Conservation (phyloP, 2,888 invertebrate species). For the Drosophila paranaensis region DNA sequence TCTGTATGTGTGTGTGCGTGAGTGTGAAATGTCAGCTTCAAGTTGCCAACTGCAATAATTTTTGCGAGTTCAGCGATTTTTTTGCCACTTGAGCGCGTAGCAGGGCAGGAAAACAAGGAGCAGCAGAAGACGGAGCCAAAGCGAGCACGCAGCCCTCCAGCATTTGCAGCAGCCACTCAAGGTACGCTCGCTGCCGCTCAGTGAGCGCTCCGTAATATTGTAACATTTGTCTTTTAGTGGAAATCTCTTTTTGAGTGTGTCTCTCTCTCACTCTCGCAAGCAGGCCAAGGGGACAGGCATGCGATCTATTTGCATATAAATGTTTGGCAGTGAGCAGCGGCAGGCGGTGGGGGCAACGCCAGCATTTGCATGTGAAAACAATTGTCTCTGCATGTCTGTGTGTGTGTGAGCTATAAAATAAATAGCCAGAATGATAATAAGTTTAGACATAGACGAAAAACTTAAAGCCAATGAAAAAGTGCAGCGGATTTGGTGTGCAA, state of each 20-base stretch:
- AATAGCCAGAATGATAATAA: constrained; percentile 76
- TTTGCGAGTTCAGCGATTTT: constrained; percentile 79
- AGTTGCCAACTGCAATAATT: constrained; percentile 78
- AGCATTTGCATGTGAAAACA: constrained; percentile 75
- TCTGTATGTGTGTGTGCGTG: constrained; percentile 32
- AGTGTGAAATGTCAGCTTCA: constrained; percentile 70
- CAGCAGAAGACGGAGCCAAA: constrained; percentile 15
- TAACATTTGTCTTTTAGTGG: constrained; percentile 78
- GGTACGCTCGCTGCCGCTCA: constrained; percentile 50
- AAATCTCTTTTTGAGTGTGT: constrained; percentile 78
- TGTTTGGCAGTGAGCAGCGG: constrained; percentile 50
- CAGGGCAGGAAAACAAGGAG: constrained; percentile 13
- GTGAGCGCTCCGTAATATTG: constrained; percentile 66
- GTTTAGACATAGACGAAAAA: constrained; percentile 75
- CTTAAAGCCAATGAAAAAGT: constrained; percentile 76
- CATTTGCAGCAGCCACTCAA: constrained; percentile 70
- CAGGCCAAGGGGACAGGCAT: constrained; percentile 9
- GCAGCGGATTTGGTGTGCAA: constrained; percentile 74
- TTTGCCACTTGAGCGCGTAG: constrained; percentile 77
- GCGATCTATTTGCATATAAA: constrained; percentile 74
- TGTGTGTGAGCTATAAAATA: constrained; percentile 66
- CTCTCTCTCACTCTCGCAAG: constrained; percentile 32
- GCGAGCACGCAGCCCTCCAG: constrained; percentile 53
- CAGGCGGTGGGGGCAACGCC: background rate
- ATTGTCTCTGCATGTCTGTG: constrained; percentile 52